A percentile compares a stretch with the other conserved stretches of the same genome.
phyloP scores from a whole-genome alignment of 2,113 vertebrate species.

The Sylvilagus bachmani region DNA sequence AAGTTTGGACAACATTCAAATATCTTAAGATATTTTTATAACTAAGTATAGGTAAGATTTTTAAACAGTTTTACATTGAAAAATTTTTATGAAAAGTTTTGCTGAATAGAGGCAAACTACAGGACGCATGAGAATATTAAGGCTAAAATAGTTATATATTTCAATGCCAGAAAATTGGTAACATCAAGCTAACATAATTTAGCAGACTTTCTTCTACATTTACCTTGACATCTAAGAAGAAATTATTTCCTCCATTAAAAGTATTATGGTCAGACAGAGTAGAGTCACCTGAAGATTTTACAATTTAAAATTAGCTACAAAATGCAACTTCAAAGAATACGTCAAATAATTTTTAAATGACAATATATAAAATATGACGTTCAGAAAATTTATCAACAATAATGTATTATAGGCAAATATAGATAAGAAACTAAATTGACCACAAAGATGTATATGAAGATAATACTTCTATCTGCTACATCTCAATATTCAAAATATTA shows the following conservation, averaged over 20 bases:
- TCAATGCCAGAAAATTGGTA: neutral
- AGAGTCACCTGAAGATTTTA: neutral
- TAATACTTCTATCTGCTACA: neutral
- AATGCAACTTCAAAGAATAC: neutral
- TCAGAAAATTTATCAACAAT: neutral
- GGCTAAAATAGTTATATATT: neutral
- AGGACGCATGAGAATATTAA: neutral
- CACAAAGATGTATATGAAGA: neutral
- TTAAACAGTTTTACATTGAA: neutral
- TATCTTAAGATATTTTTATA: neutral
- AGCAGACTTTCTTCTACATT: neutral
- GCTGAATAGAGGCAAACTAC: neutral
- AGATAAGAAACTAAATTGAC: neutral
- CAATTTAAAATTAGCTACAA: neutral
- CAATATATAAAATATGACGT: neutral
- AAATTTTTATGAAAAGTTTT: neutral
- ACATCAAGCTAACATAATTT: neutral
- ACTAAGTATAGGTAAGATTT: neutral
- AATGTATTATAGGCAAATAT: neutral
- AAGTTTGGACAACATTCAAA: conserved; percentile 29
- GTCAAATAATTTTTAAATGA: neutral
- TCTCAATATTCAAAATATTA: neutral
- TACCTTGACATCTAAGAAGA: neutral
- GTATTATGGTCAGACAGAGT: neutral
- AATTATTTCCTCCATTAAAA: neutral